Evolutionary conservation across 2,888 invertebrate species (phyloP).

Genomic region (Melipona bicolor): DNA sequence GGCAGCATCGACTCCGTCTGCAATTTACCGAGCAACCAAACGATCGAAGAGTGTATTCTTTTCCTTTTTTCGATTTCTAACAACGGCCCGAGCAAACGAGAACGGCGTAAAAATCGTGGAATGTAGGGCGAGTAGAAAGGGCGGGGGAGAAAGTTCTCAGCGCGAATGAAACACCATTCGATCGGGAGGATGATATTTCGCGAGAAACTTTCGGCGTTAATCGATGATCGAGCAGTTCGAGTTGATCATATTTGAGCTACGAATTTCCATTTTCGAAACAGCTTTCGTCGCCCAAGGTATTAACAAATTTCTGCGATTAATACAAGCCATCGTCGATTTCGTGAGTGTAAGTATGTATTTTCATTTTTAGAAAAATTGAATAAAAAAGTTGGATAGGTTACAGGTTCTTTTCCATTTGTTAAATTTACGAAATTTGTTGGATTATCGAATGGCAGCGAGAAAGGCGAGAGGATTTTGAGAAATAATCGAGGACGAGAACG

Average conservation of each 20-base stretch:
- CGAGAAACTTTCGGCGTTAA: conserved; percentile 40
- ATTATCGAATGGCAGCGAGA: background rate
- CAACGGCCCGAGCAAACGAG: background rate
- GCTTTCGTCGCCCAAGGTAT: background rate
- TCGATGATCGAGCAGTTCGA: conserved; percentile 49
- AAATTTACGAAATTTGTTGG: background rate
- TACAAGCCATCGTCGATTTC: background rate
- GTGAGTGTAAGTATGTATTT: background rate
- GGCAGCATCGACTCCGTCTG: conserved; percentile 20
- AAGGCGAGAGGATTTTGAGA: too few relatives aligned
- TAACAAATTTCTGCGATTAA: conserved; percentile 22
- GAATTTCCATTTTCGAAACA: conserved; percentile 59
- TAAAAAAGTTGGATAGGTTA: background rate
- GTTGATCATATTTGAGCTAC: conserved; percentile 42
- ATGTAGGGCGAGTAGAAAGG: background rate
- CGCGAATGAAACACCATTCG: conserved; percentile 42
- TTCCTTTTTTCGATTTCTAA: background rate
- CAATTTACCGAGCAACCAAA: conserved; percentile 10
- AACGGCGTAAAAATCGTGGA: background rate
- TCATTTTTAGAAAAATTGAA: background rate
- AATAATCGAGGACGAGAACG: background rate
- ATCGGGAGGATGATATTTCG: conserved; percentile 51
- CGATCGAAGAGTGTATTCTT: background rate
- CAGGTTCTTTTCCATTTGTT: background rate
- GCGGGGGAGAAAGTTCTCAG: background rate